Evolutionary conservation across 2,113 vertebrate species (phyloP).

Genomic region (Mobula hypostoma): DNA sequence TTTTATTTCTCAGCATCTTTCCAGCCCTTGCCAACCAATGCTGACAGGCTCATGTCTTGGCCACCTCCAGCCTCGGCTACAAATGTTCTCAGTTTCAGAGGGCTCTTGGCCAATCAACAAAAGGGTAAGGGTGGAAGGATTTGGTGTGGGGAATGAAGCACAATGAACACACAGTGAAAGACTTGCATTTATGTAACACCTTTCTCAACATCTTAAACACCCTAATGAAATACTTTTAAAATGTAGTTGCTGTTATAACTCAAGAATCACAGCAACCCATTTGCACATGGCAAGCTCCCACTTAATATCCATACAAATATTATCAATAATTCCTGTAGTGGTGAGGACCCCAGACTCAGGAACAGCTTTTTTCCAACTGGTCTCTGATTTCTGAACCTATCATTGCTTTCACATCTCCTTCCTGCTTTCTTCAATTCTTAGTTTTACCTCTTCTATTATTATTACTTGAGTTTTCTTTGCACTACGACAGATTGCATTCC

Average conservation of each 20-base stretch:
- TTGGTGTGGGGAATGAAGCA: neutral
- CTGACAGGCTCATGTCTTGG: neutral
- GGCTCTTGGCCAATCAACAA: neutral
- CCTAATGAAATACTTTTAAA: neutral
- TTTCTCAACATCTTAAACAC: neutral
- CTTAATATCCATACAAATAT: neutral
- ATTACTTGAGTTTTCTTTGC: no score
- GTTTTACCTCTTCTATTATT: no score
- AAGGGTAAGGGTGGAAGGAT: neutral
- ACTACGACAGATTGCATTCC: no score
- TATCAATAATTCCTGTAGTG: no score
- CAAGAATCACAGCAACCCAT: neutral
- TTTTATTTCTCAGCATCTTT: neutral
- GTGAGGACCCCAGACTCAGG: no score
- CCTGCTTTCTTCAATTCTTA: no score
- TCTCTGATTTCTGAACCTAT: no score
- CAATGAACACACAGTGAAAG: neutral
- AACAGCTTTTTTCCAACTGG: no score
- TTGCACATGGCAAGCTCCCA: neutral
- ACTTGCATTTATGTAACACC: neutral
- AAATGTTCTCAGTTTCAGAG: neutral
- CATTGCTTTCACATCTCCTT: no score
- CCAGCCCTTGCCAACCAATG: slow-evolving; percentile 3
- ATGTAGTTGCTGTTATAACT: neutral
- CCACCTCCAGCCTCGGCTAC: neutral